Percentiles rank a stretch among this genome's conserved stretches.
Conservation (phyloP, 2,888 invertebrate species). For the Onchidella celtica region DNA sequence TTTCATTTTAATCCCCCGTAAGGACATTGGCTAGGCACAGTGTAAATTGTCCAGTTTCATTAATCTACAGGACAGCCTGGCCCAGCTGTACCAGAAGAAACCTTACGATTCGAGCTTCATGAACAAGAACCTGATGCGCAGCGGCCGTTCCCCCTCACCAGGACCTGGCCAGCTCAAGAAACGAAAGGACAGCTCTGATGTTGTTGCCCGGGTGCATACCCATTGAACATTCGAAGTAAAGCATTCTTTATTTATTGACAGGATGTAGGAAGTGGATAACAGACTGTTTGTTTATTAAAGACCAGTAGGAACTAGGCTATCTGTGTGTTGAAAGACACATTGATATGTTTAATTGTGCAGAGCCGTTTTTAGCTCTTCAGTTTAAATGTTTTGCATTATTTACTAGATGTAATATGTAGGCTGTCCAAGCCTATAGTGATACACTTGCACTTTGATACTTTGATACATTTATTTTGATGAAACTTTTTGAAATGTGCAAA, state of each 20-base stretch:
- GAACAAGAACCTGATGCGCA: constrained; percentile 22
- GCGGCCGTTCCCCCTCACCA: constrained; percentile 15
- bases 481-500: too few relatives aligned
- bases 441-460: too few relatives aligned
- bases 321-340: too few relatives aligned
- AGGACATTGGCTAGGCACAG: too few relatives aligned
- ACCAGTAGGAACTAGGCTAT: background rate
- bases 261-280: background rate
- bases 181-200: constrained; percentile 36
- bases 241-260: background rate
- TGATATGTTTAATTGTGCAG: too few relatives aligned
- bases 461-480: too few relatives aligned
- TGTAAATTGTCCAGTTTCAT: too few relatives aligned
- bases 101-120: constrained; percentile 21
- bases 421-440: too few relatives aligned
- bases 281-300: background rate
- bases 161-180: constrained; percentile 13
- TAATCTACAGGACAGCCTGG: constrained; percentile 27
- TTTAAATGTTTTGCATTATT: too few relatives aligned
- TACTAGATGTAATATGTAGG: too few relatives aligned
- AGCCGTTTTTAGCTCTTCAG: too few relatives aligned
- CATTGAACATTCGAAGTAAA: constrained; percentile 30
- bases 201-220: constrained; percentile 51
- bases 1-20: too few relatives aligned
- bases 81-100: constrained; percentile 43